A percentile compares a stretch with the other conserved stretches of the same genome.
Evolutionary conservation across 2,113 vertebrate species (phyloP).

Genomic region (Gambusia affinis): DNA sequence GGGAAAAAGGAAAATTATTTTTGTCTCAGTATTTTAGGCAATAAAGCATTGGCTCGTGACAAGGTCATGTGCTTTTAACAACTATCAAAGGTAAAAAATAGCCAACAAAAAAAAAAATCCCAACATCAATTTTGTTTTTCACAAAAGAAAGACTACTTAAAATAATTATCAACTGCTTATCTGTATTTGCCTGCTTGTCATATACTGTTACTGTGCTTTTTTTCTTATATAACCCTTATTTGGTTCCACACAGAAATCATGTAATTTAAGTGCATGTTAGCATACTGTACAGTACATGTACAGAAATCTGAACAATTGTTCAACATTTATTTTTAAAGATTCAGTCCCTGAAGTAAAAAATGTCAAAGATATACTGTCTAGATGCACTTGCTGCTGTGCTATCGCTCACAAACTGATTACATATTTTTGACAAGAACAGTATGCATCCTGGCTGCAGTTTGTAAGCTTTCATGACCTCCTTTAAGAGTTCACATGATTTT

Average conservation of each 20-base stretch:
- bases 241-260: slow-evolving; percentile 15
- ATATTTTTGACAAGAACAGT: slow-evolving; percentile 55
- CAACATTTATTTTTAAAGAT: slow-evolving; percentile 60
- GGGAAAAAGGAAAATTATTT: neutral
- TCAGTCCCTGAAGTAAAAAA: slow-evolving; percentile 70
- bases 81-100: slow-evolving; percentile 24
- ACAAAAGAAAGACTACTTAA: slow-evolving; percentile 11
- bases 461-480: slow-evolving; percentile 32
- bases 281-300: slow-evolving; percentile 66
- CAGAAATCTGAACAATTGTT: slow-evolving; percentile 60
- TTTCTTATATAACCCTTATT: slow-evolving; percentile 19
- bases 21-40: slow-evolving; percentile 14
- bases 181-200: neutral
- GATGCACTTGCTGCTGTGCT: slow-evolving; percentile 68
- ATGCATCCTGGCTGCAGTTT: slow-evolving; percentile 58
- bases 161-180: neutral
- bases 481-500: slow-evolving; percentile 93
- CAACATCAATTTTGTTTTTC: slow-evolving; percentile 4
- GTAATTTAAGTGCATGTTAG: slow-evolving; percentile 58
- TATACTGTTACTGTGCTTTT: slow-evolving; percentile 43
- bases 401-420: slow-evolving; percentile 58
- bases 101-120: neutral
- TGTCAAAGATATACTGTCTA: slow-evolving; percentile 56
- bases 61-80: slow-evolving; percentile 51
- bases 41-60: slow-evolving; percentile 4